Evolutionary conservation across 2,797 vertebrate genomes (phyloP).

Genomic region (Sebastes alutus): DNA sequence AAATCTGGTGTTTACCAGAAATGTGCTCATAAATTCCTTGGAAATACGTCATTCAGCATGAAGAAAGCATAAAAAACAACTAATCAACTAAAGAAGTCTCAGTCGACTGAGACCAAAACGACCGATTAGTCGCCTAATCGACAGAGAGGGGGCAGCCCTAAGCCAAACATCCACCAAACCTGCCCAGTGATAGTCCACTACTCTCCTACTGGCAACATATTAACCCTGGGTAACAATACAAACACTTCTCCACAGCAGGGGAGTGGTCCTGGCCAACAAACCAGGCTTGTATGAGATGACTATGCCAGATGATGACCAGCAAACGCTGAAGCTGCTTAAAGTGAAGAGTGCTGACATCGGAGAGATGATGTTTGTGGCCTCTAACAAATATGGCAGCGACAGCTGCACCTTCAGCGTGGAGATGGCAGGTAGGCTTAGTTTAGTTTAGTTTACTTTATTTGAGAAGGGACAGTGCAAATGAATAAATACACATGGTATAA

Average conservation of each 20-base stretch:
- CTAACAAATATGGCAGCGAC: slow-evolving; percentile 89
- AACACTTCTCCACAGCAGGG: slow-evolving; percentile 76
- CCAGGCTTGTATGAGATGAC: slow-evolving; percentile 86
- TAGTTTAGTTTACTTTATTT: too few species aligned
- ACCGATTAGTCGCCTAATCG: neutral
- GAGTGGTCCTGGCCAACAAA: slow-evolving; percentile 80
- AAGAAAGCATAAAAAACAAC: too few species aligned
- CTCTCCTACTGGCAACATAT: neutral
- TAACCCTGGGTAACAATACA: neutral
- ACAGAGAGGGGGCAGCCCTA: too few species aligned
- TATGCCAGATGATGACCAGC: slow-evolving; percentile 95
- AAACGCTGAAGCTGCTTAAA: slow-evolving; percentile 86
- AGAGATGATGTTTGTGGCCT: slow-evolving; percentile 86
- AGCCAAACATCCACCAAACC: neutral
- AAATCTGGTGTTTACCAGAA: too few species aligned
- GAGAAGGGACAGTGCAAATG: too few species aligned
- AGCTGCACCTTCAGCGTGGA: slow-evolving; percentile 86
- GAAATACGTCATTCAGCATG: too few species aligned
- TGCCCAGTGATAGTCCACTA: neutral
- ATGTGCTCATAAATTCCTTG: too few species aligned
- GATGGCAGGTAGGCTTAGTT: slow-evolving; percentile 86
- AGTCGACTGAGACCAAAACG: too few species aligned
- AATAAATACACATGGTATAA: too few species aligned
- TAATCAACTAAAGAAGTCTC: too few species aligned
- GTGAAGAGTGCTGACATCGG: slow-evolving; percentile 85